Conservation (phyloP, 2,888 invertebrate species). For the Acanthosoma haemorrhoidale region DNA sequence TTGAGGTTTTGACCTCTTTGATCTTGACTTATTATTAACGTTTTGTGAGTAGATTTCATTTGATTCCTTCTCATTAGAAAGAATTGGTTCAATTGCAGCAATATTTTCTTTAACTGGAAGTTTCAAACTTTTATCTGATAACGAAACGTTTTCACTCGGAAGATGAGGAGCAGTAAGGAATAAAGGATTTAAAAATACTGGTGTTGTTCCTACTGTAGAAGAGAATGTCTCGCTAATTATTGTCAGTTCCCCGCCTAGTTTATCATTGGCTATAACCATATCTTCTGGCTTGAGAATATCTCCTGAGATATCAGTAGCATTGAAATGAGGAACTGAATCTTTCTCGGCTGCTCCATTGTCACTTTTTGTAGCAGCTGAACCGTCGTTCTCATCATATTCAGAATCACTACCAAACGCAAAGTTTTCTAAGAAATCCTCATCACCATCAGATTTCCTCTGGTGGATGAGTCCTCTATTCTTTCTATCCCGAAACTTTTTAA, state of each 20-base stretch:
- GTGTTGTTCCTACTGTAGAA: not conserved
- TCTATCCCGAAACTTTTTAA: slow-evolving; percentile 30
- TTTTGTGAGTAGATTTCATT: not conserved
- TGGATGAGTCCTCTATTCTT: slow-evolving; percentile 16
- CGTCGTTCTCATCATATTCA: slow-evolving; percentile 2
- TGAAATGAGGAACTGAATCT: not conserved
- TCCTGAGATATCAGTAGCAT: slow-evolving; percentile 14
- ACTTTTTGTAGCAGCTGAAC: not conserved
- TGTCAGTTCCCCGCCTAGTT: not conserved
- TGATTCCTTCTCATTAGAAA: not conserved
- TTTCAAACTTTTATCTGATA: not conserved
- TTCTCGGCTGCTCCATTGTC: not conserved
- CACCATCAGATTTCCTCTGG: slow-evolving; percentile 21
- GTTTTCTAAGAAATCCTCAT: slow-evolving; percentile 31
- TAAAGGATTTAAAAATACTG: slow-evolving; percentile 6
- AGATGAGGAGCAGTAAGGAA: not conserved
- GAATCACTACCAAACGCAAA: slow-evolving; percentile 17
- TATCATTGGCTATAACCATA: slow-evolving; percentile 12
- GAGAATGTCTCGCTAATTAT: not conserved
- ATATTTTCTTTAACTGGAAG: not conserved
- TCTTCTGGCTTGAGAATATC: slow-evolving; percentile 25
- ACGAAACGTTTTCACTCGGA: not conserved
- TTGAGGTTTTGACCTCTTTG: not conserved
- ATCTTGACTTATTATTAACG: not conserved
- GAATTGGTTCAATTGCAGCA: slow-evolving; percentile 15